phyloP scores from a whole-genome alignment of 2,113 vertebrate species.

The Scortum barcoo region DNA sequence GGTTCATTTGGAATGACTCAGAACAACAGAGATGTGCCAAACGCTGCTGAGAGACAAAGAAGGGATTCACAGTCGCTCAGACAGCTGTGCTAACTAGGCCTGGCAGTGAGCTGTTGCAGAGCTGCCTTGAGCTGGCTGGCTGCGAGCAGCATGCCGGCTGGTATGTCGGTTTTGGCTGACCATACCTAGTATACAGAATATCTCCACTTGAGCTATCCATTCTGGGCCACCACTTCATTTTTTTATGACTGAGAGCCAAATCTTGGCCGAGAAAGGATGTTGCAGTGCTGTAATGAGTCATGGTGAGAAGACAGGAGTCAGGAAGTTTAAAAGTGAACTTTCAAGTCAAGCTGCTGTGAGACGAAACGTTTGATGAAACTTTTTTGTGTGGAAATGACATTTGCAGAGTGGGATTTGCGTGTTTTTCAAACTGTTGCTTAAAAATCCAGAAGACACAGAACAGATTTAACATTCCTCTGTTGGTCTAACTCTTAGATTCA shows the following conservation, averaged over 20 bases:
- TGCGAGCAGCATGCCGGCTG: conserved; percentile 50
- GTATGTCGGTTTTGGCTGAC: conserved; percentile 68
- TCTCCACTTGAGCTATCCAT: conserved; percentile 56
- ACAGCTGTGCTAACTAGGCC: conserved; percentile 68
- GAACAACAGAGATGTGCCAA: conserved; percentile 54
- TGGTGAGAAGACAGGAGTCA: conserved; percentile 27
- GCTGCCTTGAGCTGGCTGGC: conserved; percentile 42
- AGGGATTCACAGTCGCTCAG: conserved; percentile 65
- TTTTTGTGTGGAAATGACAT: conserved; percentile 15
- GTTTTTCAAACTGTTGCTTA: neutral
- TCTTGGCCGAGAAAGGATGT: conserved; percentile 45
- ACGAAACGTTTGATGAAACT: neutral
- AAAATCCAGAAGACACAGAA: neutral
- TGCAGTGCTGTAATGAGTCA: conserved; percentile 61
- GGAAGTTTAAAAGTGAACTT: conserved; percentile 49
- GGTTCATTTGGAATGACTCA: conserved; percentile 56
- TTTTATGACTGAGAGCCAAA: conserved; percentile 57
- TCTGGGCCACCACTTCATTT: conserved; percentile 55
- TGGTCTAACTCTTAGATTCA: neutral
- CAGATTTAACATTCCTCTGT: neutral
- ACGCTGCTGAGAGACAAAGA: conserved; percentile 65
- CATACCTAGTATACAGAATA: conserved; percentile 50
- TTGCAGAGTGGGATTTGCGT: conserved; percentile 3
- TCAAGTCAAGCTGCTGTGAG: conserved; percentile 21
- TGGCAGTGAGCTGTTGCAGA: conserved; percentile 60